Base-by-base conservation (phyloP, 1,140 invertebrate species). In the Belonocnema kinseyi region DNA sequence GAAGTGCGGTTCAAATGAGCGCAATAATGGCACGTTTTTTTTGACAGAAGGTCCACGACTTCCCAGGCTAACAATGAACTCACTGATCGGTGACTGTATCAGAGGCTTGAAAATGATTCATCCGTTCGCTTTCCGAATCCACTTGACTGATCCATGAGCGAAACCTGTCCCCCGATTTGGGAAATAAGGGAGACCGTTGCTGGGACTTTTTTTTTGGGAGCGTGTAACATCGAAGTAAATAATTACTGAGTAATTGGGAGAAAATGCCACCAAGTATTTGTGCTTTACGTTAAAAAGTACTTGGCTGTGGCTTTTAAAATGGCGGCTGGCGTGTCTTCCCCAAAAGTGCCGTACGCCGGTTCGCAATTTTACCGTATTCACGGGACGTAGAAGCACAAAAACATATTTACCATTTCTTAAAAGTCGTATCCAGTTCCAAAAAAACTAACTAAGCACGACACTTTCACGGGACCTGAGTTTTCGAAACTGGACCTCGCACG, bases 261-360 rank as follows among this genome's bases (percentile, higher is more conserved):
- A 40, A 66, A 66, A 66, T 66, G 61, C 61, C 26, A 40, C 33
- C 26, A 66, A 66, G 13, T 66, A 16, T 66, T 26, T 16, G 61
- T 66, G 21, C 40, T 46, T 46, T 66, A 40, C 40, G 61, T 40
- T 66, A 66, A 66, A 66, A 66, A 66, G 33, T 66, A 40, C 40
- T 66, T 5, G 61, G 7, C 61, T 66, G 12, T 66, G 26, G 61
- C 13, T 40, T 66, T 66, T 66, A 86, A 89, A 90, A 90, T 90
- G 89, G 89, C 89, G 89, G 89, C 89, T 83, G 87, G 89, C 88
- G 89, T 88, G 88, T 89, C 82, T 84, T 80, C 82, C 82, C 77
- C 85, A 80, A 84, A 86, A 86, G 74, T 80, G 76, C 58, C 75
- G 75, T 17, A 77, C 75, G 54, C 74, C 72, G 61, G 61, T 66